phyloP scores from a whole-genome alignment of 2,888 invertebrate genomes.

The Pyrocoelia pectoralis region DNA sequence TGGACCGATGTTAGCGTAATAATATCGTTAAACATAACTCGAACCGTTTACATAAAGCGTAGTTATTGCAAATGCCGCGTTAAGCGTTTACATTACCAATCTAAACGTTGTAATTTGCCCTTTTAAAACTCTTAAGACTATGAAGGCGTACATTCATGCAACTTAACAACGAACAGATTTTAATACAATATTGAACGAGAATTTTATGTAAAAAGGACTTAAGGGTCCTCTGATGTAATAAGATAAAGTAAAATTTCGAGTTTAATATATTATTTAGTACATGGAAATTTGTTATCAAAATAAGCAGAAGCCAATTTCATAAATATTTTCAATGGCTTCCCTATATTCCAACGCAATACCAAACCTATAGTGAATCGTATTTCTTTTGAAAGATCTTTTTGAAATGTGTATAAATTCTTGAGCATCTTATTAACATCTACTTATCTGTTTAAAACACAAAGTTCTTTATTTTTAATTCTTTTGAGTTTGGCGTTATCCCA shows the following conservation, averaged over 20 bases:
- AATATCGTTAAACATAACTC: conserved; percentile 36
- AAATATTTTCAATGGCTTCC: background rate
- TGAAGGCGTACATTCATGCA: background rate
- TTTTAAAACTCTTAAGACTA: background rate
- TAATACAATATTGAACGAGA: conserved; percentile 1
- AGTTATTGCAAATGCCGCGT: conserved; percentile 33
- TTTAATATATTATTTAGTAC: background rate
- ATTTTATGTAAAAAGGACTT: background rate
- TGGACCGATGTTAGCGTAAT: conserved; percentile 34
- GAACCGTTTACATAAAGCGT: conserved; percentile 25
- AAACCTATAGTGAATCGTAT: too few relatives aligned
- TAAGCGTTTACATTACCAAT: conserved; percentile 30
- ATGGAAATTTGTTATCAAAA: background rate
- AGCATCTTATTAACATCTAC: too few relatives aligned
- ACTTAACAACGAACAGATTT: background rate
- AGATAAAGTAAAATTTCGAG: background rate
- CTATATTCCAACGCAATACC: background rate
- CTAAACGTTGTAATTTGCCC: conserved; percentile 18
- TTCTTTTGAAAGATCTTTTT: too few relatives aligned
- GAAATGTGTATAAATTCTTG: too few relatives aligned
- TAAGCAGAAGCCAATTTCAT: background rate
- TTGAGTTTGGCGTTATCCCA: too few relatives aligned
- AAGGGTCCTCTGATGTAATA: background rate
- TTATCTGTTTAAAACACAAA: too few relatives aligned
- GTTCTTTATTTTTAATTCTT: too few relatives aligned